Conservation (phyloP, 2,113 vertebrate genomes). For the Diadophis punctatus region DNA sequence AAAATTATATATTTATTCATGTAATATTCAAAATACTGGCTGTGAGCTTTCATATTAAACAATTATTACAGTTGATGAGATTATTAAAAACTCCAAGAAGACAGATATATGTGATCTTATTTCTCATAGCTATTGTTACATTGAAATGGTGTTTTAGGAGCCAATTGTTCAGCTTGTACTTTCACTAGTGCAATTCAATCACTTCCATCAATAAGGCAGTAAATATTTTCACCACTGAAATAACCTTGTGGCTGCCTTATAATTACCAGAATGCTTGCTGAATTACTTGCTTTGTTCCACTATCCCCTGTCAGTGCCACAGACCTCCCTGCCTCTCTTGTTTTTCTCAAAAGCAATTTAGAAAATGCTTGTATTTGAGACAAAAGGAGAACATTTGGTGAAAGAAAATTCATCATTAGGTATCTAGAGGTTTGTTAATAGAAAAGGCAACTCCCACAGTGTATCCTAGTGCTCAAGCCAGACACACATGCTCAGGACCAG, state of each 20-base stretch:
- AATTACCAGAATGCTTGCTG: slow-evolving; percentile 89
- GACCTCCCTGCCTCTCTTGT: slow-evolving; percentile 82
- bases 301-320: slow-evolving; percentile 81
- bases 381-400: slow-evolving; percentile 99
- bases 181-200: slow-evolving; percentile 61
- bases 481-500: slow-evolving; percentile 96
- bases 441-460: slow-evolving; percentile 99
- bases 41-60: background rate
- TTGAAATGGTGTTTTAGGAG: slow-evolving; percentile 60
- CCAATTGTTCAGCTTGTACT: slow-evolving; percentile 58
- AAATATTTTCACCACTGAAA: slow-evolving; percentile 73
- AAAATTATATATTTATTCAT: background rate
- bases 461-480: slow-evolving; percentile 92
- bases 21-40: background rate
- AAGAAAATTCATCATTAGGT: slow-evolving; percentile 99
- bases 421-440: slow-evolving; percentile 99
- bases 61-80: background rate
- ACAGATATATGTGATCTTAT: background rate
- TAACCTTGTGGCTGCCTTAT: slow-evolving; percentile 81
- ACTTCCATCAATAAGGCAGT: slow-evolving; percentile 65
- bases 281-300: slow-evolving; percentile 83
- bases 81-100: background rate
- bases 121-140: background rate
- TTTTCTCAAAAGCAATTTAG: slow-evolving; percentile 98
- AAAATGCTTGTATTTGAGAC: slow-evolving; percentile 97